Conservation (phyloP, 2,888 invertebrate genomes). For the Leptopilina myrica region DNA sequence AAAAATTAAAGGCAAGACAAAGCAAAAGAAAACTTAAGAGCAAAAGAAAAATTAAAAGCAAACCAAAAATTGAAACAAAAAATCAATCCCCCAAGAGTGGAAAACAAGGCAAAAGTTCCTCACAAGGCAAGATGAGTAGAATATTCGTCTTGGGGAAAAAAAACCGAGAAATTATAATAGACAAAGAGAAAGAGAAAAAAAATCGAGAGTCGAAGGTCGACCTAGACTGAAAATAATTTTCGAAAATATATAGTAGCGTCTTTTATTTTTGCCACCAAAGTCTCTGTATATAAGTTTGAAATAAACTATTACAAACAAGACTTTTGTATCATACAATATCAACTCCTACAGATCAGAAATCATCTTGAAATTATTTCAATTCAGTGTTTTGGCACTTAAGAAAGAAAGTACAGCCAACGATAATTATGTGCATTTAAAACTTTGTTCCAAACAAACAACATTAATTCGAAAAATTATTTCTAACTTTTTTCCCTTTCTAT, state of each 20-base stretch:
- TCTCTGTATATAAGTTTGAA: conserved; percentile 44
- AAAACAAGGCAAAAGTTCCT: too few species aligned
- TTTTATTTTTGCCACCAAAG: conserved; percentile 63
- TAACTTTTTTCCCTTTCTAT: too few species aligned
- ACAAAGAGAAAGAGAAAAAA: conserved; percentile 54
- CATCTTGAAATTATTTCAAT: conserved; percentile 3
- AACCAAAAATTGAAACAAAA: too few species aligned
- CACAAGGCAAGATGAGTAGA: too few species aligned
- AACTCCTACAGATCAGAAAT: conserved; percentile 1
- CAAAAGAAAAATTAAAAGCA: too few species aligned
- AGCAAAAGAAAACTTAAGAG: too few species aligned
- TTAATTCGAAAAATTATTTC: too few species aligned
- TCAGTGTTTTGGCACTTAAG: conserved; percentile 12
- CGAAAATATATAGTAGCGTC: conserved; percentile 64
- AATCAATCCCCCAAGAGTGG: too few species aligned
- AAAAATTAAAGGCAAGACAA: too few species aligned
- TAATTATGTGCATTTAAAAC: neutral
- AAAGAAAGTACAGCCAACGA: conserved; percentile 9
- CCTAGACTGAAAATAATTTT: conserved; percentile 73
- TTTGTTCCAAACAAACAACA: too few species aligned
- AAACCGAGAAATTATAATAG: conserved; percentile 52
- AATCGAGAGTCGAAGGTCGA: conserved; percentile 68
- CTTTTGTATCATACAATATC: conserved; percentile 2
- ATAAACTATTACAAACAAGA: conserved; percentile 10
- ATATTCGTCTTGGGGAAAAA: neutral